Conservation (phyloP, 2,113 vertebrate species). For the Proteles cristata region DNA sequence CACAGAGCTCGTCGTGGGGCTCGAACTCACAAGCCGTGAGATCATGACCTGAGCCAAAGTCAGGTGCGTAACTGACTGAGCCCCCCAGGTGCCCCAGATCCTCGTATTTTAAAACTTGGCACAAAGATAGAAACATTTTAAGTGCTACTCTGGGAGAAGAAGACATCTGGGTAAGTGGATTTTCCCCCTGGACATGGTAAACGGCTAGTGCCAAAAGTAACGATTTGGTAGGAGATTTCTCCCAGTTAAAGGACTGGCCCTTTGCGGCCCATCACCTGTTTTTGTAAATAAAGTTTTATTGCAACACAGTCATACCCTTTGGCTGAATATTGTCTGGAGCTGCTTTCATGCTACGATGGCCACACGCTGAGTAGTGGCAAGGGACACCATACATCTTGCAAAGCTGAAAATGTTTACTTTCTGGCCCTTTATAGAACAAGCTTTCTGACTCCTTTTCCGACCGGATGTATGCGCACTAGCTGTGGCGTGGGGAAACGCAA, state of each 20-base stretch:
- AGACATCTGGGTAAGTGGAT: background rate
- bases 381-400: background rate
- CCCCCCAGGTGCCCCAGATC: no score
- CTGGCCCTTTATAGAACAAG: background rate
- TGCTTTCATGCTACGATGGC: background rate
- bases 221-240: background rate
- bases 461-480: background rate
- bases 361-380: background rate
- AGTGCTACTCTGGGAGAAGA: background rate
- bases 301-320: background rate
- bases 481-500: background rate
- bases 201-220: background rate
- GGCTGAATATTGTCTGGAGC: background rate
- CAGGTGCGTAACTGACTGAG: no score
- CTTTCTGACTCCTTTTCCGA: background rate
- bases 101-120: background rate
- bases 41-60: no score
- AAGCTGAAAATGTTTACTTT: background rate
- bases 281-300: conserved; percentile 1
- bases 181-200: background rate
- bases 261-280: background rate
- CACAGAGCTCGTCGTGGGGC: no score
- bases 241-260: background rate
- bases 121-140: background rate
- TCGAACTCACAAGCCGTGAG: no score